Evolutionary conservation across 37 sponge, comb jelly and placozoan genomes (phyloP), one percentile per base, ranked within the genome.

Genomic region (Theonella swinhoei): DNA sequence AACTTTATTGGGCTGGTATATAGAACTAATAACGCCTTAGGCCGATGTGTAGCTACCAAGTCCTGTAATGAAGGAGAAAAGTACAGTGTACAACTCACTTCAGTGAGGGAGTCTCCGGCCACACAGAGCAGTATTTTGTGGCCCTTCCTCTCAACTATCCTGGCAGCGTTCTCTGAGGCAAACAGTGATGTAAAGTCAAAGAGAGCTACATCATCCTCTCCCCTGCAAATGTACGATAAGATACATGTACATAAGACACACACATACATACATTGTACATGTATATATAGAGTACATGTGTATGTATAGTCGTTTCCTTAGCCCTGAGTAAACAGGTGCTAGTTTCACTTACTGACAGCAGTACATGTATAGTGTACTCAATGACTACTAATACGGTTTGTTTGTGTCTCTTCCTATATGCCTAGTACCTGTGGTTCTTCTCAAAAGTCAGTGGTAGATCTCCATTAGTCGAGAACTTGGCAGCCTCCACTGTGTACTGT

Each of bases 171-270:
- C 70, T 88, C 90, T 0, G 92, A 78, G 42, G 88, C 88, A 84
- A 88, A 93, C 77, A 96, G 78, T 0, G 97, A 91, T 2, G 97
- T 93, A 76, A 96, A 96, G 86, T 96, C 97, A 83, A 96, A 96
- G 64, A 96, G 60, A n/a, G 97, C 92, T 1, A 96, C 89, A 63
- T 96, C 97, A 54, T 93, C 75, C 47, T 84, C 84, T 17, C 95
- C 96, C 33, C 74, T 47, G 54, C 7, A 47, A 47, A n/a, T n/a
- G n/a, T n/a, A n/a, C n/a, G n/a, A n/a, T n/a, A n/a, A n/a, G n/a
- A n/a, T n/a, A n/a, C n/a, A n/a, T n/a, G n/a, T n/a, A n/a, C n/a
- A n/a, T n/a, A n/a, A n/a, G n/a, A n/a, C n/a, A n/a, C n/a, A n/a
- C n/a, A n/a, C n/a, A n/a, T n/a, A n/a, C n/a, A n/a, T n/a, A n/a